Conservation (phyloP, 2,888 invertebrate genomes). For the Sacculina carcini region DNA sequence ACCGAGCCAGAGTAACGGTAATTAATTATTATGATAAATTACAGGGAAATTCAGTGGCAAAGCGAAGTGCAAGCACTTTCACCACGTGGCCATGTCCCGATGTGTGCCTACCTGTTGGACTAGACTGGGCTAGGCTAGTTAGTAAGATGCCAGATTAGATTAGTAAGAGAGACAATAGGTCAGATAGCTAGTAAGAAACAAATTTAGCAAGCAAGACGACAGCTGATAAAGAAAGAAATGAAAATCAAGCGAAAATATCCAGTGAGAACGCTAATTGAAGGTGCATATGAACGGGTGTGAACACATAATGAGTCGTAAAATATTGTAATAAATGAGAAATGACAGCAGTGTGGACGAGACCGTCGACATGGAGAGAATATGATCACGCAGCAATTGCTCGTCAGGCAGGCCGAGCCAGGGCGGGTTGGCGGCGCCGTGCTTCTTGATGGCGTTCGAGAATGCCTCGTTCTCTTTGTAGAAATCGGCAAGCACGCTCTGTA, state of each 20-base stretch:
- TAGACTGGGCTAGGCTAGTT: too few relatives aligned
- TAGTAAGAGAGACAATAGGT: too few relatives aligned
- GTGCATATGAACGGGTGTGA: too few relatives aligned
- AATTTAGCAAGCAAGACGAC: background rate
- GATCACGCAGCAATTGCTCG: slow-evolving; percentile 35
- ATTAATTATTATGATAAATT: background rate
- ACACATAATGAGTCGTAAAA: too few relatives aligned
- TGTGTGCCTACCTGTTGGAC: too few relatives aligned
- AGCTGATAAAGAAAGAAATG: background rate
- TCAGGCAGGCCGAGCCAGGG: slow-evolving; percentile 79
- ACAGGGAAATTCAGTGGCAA: too few relatives aligned
- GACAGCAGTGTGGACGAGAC: slow-evolving; percentile 4
- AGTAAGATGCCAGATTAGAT: too few relatives aligned
- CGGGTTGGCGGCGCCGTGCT: slow-evolving; percentile 10
- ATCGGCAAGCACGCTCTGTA: slow-evolving; percentile 77
- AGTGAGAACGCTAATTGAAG: background rate
- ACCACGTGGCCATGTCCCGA: too few relatives aligned
- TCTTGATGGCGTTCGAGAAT: slow-evolving; percentile 55
- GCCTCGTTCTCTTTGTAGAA: slow-evolving; percentile 92
- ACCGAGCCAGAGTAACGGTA: too few relatives aligned
- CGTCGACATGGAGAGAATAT: slow-evolving; percentile 12
- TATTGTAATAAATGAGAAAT: too few relatives aligned
- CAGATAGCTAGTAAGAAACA: too few relatives aligned
- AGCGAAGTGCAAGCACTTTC: too few relatives aligned
- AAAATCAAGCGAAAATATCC: background rate